Evolutionary conservation across 2,888 invertebrate genomes (phyloP).

Genomic region (Biston stratarius): DNA sequence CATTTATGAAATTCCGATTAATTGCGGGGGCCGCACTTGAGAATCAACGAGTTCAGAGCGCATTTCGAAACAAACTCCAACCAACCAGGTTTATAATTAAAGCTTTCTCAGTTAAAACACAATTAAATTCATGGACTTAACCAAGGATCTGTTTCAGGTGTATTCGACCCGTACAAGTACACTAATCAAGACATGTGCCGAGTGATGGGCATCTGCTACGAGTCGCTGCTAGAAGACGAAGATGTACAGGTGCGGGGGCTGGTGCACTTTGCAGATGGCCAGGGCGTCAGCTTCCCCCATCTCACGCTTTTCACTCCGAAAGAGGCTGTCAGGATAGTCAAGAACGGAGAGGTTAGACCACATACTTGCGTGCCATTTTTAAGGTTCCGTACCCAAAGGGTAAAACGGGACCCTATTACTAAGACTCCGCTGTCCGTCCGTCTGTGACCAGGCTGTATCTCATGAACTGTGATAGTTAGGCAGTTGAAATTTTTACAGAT

Average conservation of each 20-base stretch:
- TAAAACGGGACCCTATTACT: too few species aligned
- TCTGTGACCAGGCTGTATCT: too few species aligned
- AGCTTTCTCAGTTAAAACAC: too few species aligned
- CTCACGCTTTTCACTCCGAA: slow-evolving; percentile 92
- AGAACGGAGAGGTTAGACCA: slow-evolving; percentile 90
- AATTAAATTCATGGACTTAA: not conserved
- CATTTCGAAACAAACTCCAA: too few species aligned
- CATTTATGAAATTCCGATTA: too few species aligned
- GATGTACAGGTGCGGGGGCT: slow-evolving; percentile 92
- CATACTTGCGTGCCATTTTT: not conserved
- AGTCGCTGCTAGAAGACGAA: slow-evolving; percentile 93
- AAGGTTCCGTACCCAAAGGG: too few species aligned
- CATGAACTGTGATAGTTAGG: too few species aligned
- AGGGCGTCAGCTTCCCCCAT: slow-evolving; percentile 91
- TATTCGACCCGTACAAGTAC: slow-evolving; percentile 92
- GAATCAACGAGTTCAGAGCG: too few species aligned
- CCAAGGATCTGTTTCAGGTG: slow-evolving; percentile 78
- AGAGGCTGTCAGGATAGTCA: slow-evolving; percentile 92
- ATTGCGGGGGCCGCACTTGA: too few species aligned
- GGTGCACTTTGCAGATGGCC: slow-evolving; percentile 92
- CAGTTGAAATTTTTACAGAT: too few species aligned
- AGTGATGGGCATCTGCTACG: slow-evolving; percentile 91
- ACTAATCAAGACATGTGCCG: slow-evolving; percentile 93
- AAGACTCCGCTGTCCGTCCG: too few species aligned
- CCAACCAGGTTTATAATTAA: too few species aligned